These are phyloP conservation scores for Pseudoips prasinana DNA, from an alignment of 2,888 invertebrate genomes.

Conservation along the genomic window DNA sequence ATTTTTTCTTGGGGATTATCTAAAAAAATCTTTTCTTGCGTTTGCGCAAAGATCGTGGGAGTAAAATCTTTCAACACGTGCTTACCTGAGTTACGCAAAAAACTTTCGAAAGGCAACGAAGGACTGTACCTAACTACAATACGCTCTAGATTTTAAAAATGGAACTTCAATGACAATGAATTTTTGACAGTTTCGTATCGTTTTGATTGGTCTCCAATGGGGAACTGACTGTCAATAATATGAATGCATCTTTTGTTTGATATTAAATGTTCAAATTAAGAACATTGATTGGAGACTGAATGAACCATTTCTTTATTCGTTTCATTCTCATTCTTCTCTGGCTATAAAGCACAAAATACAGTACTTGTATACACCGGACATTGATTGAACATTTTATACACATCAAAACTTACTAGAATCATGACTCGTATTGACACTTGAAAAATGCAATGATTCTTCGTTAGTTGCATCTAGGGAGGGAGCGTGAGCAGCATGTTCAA, in stretches of 20 bases:
- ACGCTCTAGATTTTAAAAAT: slow-evolving; percentile 19
- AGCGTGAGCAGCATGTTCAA: too few relatives aligned
- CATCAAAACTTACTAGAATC: too few relatives aligned
- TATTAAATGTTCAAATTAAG: slow-evolving; percentile 8
- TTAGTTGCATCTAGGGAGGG: too few relatives aligned
- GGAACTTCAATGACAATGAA: slow-evolving; percentile 19
- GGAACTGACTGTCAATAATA: slow-evolving; percentile 15
- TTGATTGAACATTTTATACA: too few relatives aligned
- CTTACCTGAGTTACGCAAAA: slow-evolving; percentile 56
- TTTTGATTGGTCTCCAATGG: slow-evolving; percentile 44
- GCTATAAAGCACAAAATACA: too few relatives aligned
- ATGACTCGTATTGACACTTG: too few relatives aligned
- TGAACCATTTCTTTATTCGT: neutral
- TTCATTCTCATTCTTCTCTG: neutral
- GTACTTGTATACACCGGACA: too few relatives aligned
- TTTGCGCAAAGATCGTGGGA: slow-evolving; percentile 70
- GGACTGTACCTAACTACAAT: slow-evolving; percentile 20
- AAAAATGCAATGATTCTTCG: too few relatives aligned
- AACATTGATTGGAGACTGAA: slow-evolving; percentile 2
- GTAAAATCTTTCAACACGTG: slow-evolving; percentile 53
- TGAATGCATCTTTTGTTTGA: slow-evolving; percentile 5
- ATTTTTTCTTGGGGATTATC: slow-evolving; percentile 51
- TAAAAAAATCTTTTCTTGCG: slow-evolving; percentile 48
- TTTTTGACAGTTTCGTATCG: slow-evolving; percentile 37
- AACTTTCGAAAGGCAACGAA: slow-evolving; percentile 31